phyloP scores from a whole-genome alignment of 2,888 invertebrate species.

The Dusona sp. region DNA sequence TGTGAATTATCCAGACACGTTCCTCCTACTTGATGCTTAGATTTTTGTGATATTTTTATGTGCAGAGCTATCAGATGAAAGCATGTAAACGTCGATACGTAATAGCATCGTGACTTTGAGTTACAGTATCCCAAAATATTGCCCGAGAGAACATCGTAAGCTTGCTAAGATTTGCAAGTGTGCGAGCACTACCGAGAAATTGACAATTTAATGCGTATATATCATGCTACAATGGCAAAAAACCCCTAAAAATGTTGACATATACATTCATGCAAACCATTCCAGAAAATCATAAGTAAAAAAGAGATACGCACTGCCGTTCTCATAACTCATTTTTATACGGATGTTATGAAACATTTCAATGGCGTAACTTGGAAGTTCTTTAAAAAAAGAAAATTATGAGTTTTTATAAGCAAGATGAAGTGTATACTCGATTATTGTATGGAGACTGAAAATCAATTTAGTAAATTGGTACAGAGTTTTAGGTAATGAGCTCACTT shows the following conservation, averaged over 20 bases:
- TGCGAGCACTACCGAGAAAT: slow-evolving; percentile 17
- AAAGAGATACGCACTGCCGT: not conserved
- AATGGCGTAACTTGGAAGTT: not conserved
- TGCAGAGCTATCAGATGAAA: slow-evolving; percentile 27
- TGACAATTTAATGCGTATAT: slow-evolving; percentile 22
- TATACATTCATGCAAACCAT: too few relatives aligned
- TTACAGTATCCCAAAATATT: slow-evolving; percentile 40
- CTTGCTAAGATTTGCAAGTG: slow-evolving; percentile 35
- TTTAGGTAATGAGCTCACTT: not conserved
- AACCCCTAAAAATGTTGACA: not conserved
- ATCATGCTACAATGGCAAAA: not conserved
- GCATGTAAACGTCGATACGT: slow-evolving; percentile 36
- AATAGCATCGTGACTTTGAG: slow-evolving; percentile 44
- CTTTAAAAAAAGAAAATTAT: not conserved
- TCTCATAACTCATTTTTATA: not conserved
- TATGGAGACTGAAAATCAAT: not conserved
- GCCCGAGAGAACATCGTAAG: slow-evolving; percentile 3
- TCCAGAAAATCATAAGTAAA: too few relatives aligned
- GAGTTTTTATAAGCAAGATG: not conserved
- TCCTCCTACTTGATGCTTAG: not conserved
- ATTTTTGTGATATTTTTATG: slow-evolving; percentile 11
- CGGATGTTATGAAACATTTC: too few relatives aligned
- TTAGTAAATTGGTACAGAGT: not conserved
- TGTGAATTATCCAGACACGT: too few relatives aligned
- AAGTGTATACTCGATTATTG: not conserved